These are phyloP conservation scores for Hipposideros larvatus DNA, from an alignment of 2,797 vertebrate species.

Conservation along the genomic window DNA sequence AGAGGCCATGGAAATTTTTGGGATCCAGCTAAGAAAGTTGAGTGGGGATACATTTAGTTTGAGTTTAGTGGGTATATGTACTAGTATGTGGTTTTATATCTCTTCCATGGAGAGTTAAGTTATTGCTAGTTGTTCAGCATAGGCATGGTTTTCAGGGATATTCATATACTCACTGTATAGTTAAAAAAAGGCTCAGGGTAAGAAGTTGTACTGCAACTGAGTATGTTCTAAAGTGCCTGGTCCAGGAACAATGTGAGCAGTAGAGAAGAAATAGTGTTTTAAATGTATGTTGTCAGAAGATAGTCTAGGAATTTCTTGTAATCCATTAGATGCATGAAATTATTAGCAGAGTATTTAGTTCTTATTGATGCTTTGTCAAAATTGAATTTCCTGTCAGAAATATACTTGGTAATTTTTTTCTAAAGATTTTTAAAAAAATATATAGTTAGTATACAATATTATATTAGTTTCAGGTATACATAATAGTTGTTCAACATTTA, in stretches of 20 bases:
- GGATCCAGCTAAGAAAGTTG: background rate
- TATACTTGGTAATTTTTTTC: background rate
- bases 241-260: background rate
- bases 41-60: background rate
- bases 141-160: too few species aligned
- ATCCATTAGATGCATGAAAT: background rate
- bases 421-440: too few species aligned
- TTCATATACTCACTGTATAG: background rate
- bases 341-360: background rate
- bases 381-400: background rate
- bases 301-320: background rate
- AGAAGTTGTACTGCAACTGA: background rate
- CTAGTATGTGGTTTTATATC: background rate
- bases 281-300: background rate
- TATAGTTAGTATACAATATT: too few species aligned
- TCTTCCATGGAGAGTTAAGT: background rate
- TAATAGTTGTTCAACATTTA: too few species aligned
- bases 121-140: background rate
- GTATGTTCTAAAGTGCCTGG: background rate
- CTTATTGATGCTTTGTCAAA: conserved; percentile 29
- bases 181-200: background rate
- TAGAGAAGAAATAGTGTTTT: background rate
- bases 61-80: background rate
- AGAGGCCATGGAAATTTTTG: background rate
- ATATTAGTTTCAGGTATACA: too few species aligned